Evolutionary conservation across 2,888 invertebrate genomes (phyloP).

Genomic region (Ophion costatus): DNA sequence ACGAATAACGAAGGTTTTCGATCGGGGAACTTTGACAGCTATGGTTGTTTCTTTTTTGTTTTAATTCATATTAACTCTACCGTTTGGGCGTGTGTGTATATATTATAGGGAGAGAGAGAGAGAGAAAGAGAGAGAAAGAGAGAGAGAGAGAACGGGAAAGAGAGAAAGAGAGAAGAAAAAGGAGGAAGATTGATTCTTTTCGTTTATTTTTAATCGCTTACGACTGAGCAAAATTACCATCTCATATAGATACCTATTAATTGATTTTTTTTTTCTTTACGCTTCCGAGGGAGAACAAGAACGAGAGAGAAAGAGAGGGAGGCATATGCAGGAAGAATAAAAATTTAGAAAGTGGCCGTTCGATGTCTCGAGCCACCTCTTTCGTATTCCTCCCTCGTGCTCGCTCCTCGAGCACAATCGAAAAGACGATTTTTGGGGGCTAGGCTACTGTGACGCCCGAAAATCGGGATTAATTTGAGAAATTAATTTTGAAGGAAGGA

Average conservation of each 20-base stretch:
- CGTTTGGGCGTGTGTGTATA: conserved; percentile 58
- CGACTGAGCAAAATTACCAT: conserved; percentile 60
- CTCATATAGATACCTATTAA: conserved; percentile 39
- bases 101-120: conserved; percentile 3
- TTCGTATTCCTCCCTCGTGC: conserved; percentile 43
- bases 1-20: not conserved
- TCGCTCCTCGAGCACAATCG: conserved; percentile 33
- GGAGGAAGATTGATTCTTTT: conserved; percentile 22
- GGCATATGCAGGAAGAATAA: conserved; percentile 31
- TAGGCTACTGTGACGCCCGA: too few species aligned
- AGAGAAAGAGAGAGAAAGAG: conserved; percentile 7
- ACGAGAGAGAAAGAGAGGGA: conserved; percentile 19
- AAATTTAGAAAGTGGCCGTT: conserved; percentile 56
- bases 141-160: not conserved
- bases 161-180: not conserved
- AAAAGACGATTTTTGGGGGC: not conserved
- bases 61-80: conserved; percentile 24
- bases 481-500: too few species aligned
- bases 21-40: too few species aligned
- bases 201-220: conserved; percentile 44
- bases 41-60: not conserved
- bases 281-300: conserved; percentile 11
- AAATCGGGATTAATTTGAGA: too few species aligned
- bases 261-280: conserved; percentile 23
- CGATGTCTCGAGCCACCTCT: conserved; percentile 45